phyloP scores from a whole-genome alignment of 2,113 vertebrate genomes.

The Stegastes partitus region DNA sequence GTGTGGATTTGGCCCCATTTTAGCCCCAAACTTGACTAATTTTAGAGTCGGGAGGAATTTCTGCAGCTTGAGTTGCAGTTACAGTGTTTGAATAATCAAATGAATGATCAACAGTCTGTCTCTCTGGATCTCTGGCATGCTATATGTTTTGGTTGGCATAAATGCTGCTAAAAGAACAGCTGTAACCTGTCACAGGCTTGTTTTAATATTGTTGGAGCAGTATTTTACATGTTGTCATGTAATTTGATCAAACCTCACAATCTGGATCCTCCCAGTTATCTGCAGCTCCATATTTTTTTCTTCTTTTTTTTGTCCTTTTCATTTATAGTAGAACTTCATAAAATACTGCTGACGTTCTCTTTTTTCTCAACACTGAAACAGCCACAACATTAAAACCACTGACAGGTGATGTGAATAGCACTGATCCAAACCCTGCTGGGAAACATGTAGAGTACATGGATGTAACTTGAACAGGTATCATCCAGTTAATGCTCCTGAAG shows the following conservation, averaged over 20 bases:
- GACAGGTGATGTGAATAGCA: no score
- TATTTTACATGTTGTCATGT: neutral
- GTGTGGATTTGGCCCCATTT: neutral
- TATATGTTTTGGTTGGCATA: neutral
- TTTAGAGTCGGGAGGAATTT: neutral
- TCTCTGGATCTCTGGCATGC: neutral
- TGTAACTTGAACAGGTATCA: no score
- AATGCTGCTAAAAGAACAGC: neutral
- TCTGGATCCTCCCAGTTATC: neutral
- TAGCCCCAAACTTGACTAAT: neutral
- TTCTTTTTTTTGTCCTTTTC: neutral
- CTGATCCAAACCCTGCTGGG: no score
- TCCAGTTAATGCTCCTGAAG: no score
- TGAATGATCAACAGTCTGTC: neutral
- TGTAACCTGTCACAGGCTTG: neutral
- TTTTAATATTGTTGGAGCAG: neutral
- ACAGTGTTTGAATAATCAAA: neutral
- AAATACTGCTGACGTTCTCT: neutral
- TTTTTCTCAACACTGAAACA: neutral
- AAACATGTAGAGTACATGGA: no score
- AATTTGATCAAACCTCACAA: neutral
- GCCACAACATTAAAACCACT: no score
- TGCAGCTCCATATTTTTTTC: neutral
- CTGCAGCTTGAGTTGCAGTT: neutral
- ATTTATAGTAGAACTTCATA: neutral